These are phyloP conservation scores for Chondrosia reniformis DNA, from an alignment of 37 sponge, comb jelly and placozoan species.

Conservation along the genomic window DNA sequence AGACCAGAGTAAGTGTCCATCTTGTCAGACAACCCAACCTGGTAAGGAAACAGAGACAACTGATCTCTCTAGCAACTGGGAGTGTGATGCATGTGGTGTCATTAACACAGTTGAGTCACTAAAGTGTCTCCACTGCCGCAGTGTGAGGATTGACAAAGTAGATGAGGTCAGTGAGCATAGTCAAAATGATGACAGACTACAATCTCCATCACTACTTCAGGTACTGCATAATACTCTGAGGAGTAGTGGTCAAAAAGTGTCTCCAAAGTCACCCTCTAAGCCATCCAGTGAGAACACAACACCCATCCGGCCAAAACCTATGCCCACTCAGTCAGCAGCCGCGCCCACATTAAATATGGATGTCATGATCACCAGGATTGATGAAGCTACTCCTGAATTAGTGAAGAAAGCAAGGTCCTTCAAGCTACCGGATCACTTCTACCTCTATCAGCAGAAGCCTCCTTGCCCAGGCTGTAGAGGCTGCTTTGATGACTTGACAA, in stretches of 20 bases:
- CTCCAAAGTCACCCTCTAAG: too few species aligned
- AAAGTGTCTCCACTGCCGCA: too few species aligned
- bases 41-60: background rate
- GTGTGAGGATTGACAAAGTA: too few species aligned
- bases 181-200: too few species aligned
- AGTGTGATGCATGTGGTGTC: too few species aligned
- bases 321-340: background rate
- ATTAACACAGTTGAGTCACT: too few species aligned
- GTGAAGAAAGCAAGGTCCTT: slow-evolving; percentile 40
- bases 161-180: too few species aligned
- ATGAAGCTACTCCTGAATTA: slow-evolving; percentile 58
- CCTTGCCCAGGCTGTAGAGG: slow-evolving; percentile 81
- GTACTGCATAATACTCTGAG: too few species aligned
- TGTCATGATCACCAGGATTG: slow-evolving; percentile 38
- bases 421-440: slow-evolving; percentile 72
- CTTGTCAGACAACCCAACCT: slow-evolving; percentile 32
- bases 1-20: slow-evolving; percentile 19
- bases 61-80: too few species aligned
- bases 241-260: too few species aligned
- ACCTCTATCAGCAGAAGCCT: slow-evolving; percentile 56
- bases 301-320: background rate
- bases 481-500: slow-evolving; percentile 45
- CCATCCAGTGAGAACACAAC: background rate
- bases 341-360: slow-evolving; percentile 41
- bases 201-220: too few species aligned